Percentiles rank a stretch among this genome's conserved stretches.
These are phyloP conservation scores for Prunella strophiata DNA, from an alignment of 2,797 vertebrate genomes.

Conservation along the genomic window DNA sequence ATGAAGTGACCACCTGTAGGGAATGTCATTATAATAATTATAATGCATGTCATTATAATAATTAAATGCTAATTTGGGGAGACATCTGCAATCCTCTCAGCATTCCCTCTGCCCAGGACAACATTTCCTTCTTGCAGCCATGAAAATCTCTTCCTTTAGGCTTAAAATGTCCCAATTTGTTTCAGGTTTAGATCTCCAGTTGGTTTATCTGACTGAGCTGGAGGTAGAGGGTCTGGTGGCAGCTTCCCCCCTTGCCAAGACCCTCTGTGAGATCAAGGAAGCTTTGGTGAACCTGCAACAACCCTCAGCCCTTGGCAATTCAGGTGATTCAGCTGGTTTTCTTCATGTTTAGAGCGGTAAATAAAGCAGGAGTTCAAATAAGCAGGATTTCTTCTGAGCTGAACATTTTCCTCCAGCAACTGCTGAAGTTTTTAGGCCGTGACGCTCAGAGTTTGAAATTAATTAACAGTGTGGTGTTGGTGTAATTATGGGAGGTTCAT, in stretches of 20 bases:
- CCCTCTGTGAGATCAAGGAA: constrained; percentile 82
- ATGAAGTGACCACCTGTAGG: background rate
- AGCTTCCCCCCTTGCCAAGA: constrained; percentile 82
- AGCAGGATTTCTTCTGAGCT: background rate
- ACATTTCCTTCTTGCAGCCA: background rate
- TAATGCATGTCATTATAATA: background rate
- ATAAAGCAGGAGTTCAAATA: background rate
- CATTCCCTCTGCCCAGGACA: background rate
- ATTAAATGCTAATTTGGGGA: background rate
- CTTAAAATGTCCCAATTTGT: background rate
- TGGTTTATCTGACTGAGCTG: constrained; percentile 71
- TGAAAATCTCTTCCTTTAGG: background rate
- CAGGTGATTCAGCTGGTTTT: background rate
- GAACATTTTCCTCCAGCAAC: background rate
- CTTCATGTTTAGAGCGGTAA: background rate
- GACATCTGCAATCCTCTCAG: background rate
- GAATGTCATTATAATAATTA: background rate
- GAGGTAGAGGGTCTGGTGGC: constrained; percentile 80
- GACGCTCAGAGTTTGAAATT: background rate
- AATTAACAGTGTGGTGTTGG: background rate
- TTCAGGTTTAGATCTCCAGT: background rate
- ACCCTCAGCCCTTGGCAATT: background rate
- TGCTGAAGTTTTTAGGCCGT: background rate
- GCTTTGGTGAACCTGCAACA: constrained; percentile 74
- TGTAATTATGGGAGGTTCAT: background rate